These are phyloP conservation scores for Odobenus rosmarus DNA, from an alignment of 2,113 vertebrate genomes.

Conservation along the genomic window DNA sequence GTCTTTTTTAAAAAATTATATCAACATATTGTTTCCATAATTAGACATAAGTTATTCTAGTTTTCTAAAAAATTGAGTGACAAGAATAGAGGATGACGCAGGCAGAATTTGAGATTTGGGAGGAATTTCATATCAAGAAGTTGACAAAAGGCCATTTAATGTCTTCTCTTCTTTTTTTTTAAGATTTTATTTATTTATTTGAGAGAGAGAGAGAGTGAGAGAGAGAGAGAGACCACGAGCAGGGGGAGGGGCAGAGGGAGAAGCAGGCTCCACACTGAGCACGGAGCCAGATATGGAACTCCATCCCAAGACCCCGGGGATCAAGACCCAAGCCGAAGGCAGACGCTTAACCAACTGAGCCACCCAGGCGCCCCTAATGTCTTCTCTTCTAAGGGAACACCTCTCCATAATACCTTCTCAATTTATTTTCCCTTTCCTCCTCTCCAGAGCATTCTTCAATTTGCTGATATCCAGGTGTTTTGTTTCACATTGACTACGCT, in stretches of 20 bases:
- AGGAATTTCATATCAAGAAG: background rate
- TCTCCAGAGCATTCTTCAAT: background rate
- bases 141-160: background rate
- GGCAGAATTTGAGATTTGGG: background rate
- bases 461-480: background rate
- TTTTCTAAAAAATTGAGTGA: background rate
- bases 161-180: background rate
- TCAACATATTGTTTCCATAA: background rate
- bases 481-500: background rate
- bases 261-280: no score
- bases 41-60: background rate
- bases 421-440: background rate
- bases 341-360: no score
- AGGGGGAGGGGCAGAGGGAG: no score
- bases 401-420: background rate
- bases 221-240: no score
- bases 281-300: no score
- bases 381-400: background rate
- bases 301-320: no score
- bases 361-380: background rate
- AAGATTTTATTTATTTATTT: no score
- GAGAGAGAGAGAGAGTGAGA: no score
- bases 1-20: background rate
- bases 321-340: no score
- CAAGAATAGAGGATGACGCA: background rate